Conservation (phyloP, 2,888 invertebrate genomes). For the Leptinotarsa juncta region DNA sequence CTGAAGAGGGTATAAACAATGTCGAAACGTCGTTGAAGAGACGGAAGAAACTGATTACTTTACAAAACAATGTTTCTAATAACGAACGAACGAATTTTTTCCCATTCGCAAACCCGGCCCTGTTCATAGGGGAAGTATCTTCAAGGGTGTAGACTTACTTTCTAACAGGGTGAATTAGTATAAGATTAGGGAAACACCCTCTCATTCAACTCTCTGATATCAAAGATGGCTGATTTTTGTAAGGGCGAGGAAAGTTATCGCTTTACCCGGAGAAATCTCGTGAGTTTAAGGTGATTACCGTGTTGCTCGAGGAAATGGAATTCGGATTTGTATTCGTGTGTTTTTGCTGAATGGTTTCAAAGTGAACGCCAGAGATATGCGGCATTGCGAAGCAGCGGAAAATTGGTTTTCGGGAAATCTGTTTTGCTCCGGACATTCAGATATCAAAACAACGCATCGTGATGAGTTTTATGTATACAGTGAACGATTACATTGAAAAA, state of each 20-base stretch:
- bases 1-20: too few relatives aligned
- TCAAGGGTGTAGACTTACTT: conserved; percentile 59
- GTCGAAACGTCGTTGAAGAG: too few relatives aligned
- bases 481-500: too few relatives aligned
- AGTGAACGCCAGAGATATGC: background rate
- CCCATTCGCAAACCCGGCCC: conserved; percentile 13
- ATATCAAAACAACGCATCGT: too few relatives aligned
- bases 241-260: conserved; percentile 30
- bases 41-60: too few relatives aligned
- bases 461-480: conserved; percentile 2
- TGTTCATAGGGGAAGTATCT: conserved; percentile 40
- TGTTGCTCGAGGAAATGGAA: conserved; percentile 20
- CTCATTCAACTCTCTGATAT: conserved; percentile 55
- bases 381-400: background rate
- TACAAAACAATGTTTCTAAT: too few relatives aligned
- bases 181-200: conserved; percentile 59
- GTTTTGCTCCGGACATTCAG: too few relatives aligned
- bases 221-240: conserved; percentile 60
- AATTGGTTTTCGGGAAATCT: background rate
- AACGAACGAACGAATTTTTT: background rate
- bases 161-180: conserved; percentile 60
- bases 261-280: conserved; percentile 22
- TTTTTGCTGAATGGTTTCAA: conserved; percentile 1
- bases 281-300: conserved; percentile 27
- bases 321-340: background rate